phyloP scores from a whole-genome alignment of 2,113 vertebrate species.

The Plotosus lineatus region DNA sequence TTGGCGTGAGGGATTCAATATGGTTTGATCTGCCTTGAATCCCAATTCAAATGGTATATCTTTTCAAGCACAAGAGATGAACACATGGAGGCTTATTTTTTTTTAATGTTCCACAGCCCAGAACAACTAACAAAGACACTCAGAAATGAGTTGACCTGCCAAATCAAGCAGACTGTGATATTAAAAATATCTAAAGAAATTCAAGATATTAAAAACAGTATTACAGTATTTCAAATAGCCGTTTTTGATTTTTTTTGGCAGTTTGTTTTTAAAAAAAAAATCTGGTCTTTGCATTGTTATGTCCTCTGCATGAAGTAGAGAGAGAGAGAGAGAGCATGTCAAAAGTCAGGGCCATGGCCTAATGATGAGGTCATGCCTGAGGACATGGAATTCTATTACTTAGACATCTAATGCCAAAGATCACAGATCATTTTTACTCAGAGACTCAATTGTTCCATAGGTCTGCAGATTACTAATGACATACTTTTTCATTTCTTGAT shows the following conservation, averaged over 20 bases:
- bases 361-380: slow-evolving; percentile 43
- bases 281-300: background rate
- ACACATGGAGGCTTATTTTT: slow-evolving; percentile 24
- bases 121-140: background rate
- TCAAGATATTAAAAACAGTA: slow-evolving; percentile 38
- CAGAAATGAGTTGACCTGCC: background rate
- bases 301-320: background rate
- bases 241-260: slow-evolving; percentile 30
- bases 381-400: slow-evolving; percentile 20
- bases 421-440: slow-evolving; percentile 23
- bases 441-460: slow-evolving; percentile 1
- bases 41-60: slow-evolving; percentile 36
- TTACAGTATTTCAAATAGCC: background rate
- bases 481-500: slow-evolving; percentile 18
- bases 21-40: background rate
- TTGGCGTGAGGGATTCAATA: slow-evolving; percentile 12
- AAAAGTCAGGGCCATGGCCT: slow-evolving; percentile 44
- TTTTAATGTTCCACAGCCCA: slow-evolving; percentile 9
- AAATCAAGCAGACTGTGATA: slow-evolving; percentile 5
- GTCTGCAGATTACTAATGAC: slow-evolving; percentile 29
- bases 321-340: slow-evolving; percentile 9
- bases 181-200: background rate
- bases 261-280: slow-evolving; percentile 14
- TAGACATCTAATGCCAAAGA: slow-evolving; percentile 37
- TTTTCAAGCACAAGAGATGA: slow-evolving; percentile 15